A percentile compares a stretch with the other conserved stretches of the same genome.
Evolutionary conservation across 1,140 invertebrate genomes (phyloP).

Genomic region (Asobara japonica): DNA sequence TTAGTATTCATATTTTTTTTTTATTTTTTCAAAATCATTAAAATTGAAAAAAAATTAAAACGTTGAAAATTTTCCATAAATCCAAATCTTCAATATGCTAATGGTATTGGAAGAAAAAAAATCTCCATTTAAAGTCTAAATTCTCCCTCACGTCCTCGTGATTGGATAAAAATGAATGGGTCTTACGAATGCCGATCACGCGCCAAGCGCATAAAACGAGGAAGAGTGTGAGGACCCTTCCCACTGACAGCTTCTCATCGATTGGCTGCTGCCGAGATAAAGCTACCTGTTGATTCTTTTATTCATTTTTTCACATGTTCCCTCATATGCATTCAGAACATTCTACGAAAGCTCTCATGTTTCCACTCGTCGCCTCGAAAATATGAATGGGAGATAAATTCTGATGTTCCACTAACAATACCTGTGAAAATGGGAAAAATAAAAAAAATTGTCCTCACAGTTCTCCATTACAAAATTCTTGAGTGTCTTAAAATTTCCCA

Average conservation of each 20-base stretch:
- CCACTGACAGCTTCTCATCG: constrained; percentile 16
- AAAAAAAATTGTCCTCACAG: constrained; percentile 27
- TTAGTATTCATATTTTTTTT: too few relatives aligned
- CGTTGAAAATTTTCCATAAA: too few relatives aligned
- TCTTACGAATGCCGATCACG: constrained; percentile 22
- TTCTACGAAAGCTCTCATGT: neutral
- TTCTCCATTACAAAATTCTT: too few relatives aligned
- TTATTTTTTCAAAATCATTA: too few relatives aligned
- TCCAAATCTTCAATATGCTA: too few relatives aligned
- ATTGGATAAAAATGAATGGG: neutral
- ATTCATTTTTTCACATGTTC: neutral
- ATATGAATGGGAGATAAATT: too few relatives aligned
- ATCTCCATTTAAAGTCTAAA: constrained; percentile 35
- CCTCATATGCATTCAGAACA: neutral
- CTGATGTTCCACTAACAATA: too few relatives aligned
- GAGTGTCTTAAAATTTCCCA: too few relatives aligned
- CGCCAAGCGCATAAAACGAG: constrained; percentile 1
- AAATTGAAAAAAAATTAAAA: too few relatives aligned
- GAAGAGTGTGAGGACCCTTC: constrained; percentile 16
- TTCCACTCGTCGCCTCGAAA: too few relatives aligned
- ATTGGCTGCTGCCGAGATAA: constrained; percentile 19
- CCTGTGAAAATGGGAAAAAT: neutral
- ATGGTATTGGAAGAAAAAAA: too few relatives aligned
- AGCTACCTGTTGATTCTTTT: constrained; percentile 4
- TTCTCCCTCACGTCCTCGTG: constrained; percentile 43